Evolutionary conservation across 2,888 invertebrate species (phyloP), one percentile per base, ranked within the genome.

Genomic region (Coleophora deauratella): DNA sequence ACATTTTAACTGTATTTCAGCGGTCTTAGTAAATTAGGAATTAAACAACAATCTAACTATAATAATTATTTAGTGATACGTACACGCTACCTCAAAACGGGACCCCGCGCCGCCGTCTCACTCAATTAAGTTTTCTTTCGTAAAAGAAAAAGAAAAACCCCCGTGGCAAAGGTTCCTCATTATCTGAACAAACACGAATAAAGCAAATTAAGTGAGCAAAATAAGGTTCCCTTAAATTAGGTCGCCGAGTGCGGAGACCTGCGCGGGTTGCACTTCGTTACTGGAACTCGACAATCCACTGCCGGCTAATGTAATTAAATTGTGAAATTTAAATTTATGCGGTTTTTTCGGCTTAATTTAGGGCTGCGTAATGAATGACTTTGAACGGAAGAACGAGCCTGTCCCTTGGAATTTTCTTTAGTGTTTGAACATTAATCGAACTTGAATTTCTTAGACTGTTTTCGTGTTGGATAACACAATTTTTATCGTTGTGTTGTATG

Each of bases 181-280:
- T 77, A 75, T 57, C 66, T 69, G 70, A 70, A 64, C 72, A 79
- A 81, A 82, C 80, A 80, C 66, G 76, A 74, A 78, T 75, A 63
- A 72, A 65, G 69, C 65, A 77, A 85, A 85, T 84, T 80, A 82
- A 82, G 81, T 80, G 84, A 74, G 58, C 72, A 73, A 75, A 81
- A 79, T 74, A 77, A 77, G 72, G 71, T 72, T 62, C 60, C 59
- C 53, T 63, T 57, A 72, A 84, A 81, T 77, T 78, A 71, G 81
- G 80, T 74, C 75, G 71, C 68, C 72, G 63, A 11, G 66, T 63
- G 62, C 72, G 72, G 66, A 69, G 59, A 67, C 63, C 57, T 56
- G 31, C 49, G 59, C 67, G 71, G 52, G 62, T 56, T 49, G 65
- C 63, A 67, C 60, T 60, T 31, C n/a, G 15, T 27, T 10, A 12